A percentile compares a stretch with the other conserved stretches of the same genome.
Evolutionary conservation across 2,113 vertebrate genomes (phyloP).

Genomic region (Lasiurus cinereus): DNA sequence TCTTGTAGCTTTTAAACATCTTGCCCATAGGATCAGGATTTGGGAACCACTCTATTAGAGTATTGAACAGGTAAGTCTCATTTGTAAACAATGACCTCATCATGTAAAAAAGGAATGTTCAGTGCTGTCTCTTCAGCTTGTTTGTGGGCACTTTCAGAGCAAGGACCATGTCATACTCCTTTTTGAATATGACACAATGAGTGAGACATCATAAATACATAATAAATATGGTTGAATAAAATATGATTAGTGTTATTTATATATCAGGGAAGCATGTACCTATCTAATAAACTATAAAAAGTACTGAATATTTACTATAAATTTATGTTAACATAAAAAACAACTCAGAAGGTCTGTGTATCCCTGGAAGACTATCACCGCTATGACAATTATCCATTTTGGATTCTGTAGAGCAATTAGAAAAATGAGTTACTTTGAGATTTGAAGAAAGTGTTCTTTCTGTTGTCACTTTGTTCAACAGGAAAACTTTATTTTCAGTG

Average conservation of each 20-base stretch:
- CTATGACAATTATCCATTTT: slow-evolving; percentile 42
- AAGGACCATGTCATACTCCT: background rate
- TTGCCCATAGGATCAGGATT: slow-evolving; percentile 8
- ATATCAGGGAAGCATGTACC: slow-evolving; percentile 68
- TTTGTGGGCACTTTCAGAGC: background rate
- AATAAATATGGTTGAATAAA: slow-evolving; percentile 58
- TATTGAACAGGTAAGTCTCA: slow-evolving; percentile 39
- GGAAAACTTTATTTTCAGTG: slow-evolving; percentile 56
- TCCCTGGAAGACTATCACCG: background rate
- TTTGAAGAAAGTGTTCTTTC: slow-evolving; percentile 40
- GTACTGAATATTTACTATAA: slow-evolving; percentile 60
- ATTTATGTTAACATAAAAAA: slow-evolving; percentile 51
- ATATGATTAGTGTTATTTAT: slow-evolving; percentile 66
- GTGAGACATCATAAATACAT: slow-evolving; percentile 42
- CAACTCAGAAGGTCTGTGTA: slow-evolving; percentile 41
- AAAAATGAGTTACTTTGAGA: slow-evolving; percentile 49
- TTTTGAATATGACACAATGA: slow-evolving; percentile 37
- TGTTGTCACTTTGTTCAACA: background rate
- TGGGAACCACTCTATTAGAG: slow-evolving; percentile 26
- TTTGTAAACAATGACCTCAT: background rate
- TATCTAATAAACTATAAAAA: slow-evolving; percentile 69
- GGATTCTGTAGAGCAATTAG: slow-evolving; percentile 2
- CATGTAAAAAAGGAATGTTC: background rate
- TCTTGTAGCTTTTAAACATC: slow-evolving; percentile 52
- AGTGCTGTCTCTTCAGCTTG: slow-evolving; percentile 3